Base-by-base conservation (phyloP, 2,797 vertebrate species). In the Syndactyla subalaris region DNA sequence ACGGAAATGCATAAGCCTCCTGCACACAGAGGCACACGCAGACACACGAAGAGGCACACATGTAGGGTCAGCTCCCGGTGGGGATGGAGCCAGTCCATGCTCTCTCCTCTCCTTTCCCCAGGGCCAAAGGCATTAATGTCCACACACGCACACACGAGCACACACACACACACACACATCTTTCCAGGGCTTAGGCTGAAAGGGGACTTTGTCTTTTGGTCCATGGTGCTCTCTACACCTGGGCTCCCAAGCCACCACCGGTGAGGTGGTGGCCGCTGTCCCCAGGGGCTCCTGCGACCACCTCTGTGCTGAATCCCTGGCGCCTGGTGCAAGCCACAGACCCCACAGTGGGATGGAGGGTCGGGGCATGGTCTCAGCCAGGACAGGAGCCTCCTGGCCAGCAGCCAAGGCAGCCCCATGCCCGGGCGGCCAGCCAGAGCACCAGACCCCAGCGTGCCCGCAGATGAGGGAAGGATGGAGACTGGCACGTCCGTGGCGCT, bases 131-230 rank as follows among this genome's bases (percentile, higher is more conserved):
- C 96, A 97, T 93, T 92, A 96, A 92, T 90, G 90, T 97, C 67
- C 15, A 29, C 49, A 49, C 24, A 24, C 14, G 12, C 46, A 23
- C 46, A 48, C 46, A 24, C 13, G 23, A 23, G 23, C 46, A 14
- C 46, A 48, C 83, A 68, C 66, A 52, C 70, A 74, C 62, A 71
- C 32, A 91, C 3, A 91, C 46, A 84, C 85, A 94, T 88, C 97
- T 95, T 96, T 96, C 96, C 93, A 97, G 80, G 43, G 58, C 14
- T 94, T 21, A 23, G 91, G 94, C 96, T 97, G 96, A 98, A 97
- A 97, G 96, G 96, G 92, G 92, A 95, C 96, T 97, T 98, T 98
- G 97, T 98, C 95, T 97, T 95, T 87, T 32, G 20, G 93, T 95
- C 87, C 94, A 92, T 10, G 0, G 55, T 0, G 1, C 92, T 94